Conservation (phyloP, 2,797 vertebrate species). For the Gila robusta region DNA sequence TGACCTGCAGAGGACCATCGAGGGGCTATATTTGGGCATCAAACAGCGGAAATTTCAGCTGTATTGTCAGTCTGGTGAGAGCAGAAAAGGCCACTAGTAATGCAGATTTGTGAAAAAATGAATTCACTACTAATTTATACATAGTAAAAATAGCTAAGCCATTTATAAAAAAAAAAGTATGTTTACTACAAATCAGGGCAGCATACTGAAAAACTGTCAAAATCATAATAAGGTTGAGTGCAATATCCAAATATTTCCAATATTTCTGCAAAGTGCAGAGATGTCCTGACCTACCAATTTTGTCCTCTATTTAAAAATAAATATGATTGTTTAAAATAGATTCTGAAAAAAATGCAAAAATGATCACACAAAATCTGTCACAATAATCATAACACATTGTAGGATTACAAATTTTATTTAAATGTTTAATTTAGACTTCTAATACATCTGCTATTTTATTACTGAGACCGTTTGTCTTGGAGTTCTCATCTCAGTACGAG, state of each 20-base stretch:
- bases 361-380: neutral
- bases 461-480: too few relatives aligned
- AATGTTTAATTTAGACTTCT: too few relatives aligned
- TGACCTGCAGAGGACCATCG: conserved; percentile 13
- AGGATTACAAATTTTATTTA: too few relatives aligned
- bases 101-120: conserved; percentile 11
- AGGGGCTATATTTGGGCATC: conserved; percentile 10
- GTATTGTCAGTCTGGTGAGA: conserved; percentile 7
- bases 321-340: neutral
- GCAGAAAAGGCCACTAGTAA: conserved; percentile 17
- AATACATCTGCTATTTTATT: too few relatives aligned
- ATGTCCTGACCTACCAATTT: conserved; percentile 8
- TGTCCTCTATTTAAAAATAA: neutral
- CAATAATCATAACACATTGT: conserved; percentile 13
- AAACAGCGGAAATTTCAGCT: conserved; percentile 11
- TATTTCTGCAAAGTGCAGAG: conserved; percentile 9
- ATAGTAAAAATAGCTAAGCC: conserved; percentile 1
- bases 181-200: neutral
- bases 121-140: too few relatives aligned
- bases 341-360: neutral
- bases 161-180: neutral
- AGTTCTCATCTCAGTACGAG: too few relatives aligned
- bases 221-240: conserved; percentile 3
- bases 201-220: conserved; percentile 5
- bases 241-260: conserved; percentile 17